Base-by-base conservation (phyloP, 2,113 vertebrate genomes). In the Panthera leo region DNA sequence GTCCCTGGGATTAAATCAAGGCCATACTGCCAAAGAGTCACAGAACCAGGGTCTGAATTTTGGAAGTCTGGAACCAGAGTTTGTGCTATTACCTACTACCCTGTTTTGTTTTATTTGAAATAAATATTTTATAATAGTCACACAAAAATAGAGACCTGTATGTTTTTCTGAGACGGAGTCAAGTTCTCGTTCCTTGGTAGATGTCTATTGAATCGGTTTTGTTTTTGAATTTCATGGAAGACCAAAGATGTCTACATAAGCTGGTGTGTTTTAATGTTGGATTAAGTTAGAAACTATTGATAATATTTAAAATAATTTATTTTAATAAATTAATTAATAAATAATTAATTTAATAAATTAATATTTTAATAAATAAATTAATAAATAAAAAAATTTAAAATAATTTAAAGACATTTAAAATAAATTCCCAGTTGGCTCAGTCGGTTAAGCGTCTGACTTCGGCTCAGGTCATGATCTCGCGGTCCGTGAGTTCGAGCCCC, bases 71-170 rank as follows among this genome's bases (percentile, higher is more conserved):
- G 55, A 95, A 42, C 0, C 55, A 87, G 61, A 71, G 23, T 31
- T 53, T 75, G 42, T 68, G 42, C 18, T n/a, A 55, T 39, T 53
- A 63, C 78, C 9, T 51, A 34, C 23, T 68, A 27, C 14, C 14
- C 5, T 80, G 19, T 95, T 96, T 76, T 89, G 25, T 79, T 92
- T 96, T 19, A 3, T 76, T 90, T 80, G 48, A 92, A 96, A 63
- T 53, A 45, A 55, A 34, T 13, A 2, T 29, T 96, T 31, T 70
- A 11, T 53, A 61, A 39, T 55, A 89, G 42, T 19, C 31, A 34
- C 6, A 84, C 27, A 55, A 48, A 55, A 89, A 39, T 14, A 13
- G 15, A 61, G 25, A 71, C 12, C 16, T 48, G 14, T 14, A 7
- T 92, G 25, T 75, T 93, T 96, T 92, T 51, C 39, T 84, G 79